Percentiles rank a stretch among this genome's conserved stretches.
These are phyloP conservation scores for Macropus fuliginosus DNA, from an alignment of 2,797 vertebrate genomes.

Conservation along the genomic window DNA sequence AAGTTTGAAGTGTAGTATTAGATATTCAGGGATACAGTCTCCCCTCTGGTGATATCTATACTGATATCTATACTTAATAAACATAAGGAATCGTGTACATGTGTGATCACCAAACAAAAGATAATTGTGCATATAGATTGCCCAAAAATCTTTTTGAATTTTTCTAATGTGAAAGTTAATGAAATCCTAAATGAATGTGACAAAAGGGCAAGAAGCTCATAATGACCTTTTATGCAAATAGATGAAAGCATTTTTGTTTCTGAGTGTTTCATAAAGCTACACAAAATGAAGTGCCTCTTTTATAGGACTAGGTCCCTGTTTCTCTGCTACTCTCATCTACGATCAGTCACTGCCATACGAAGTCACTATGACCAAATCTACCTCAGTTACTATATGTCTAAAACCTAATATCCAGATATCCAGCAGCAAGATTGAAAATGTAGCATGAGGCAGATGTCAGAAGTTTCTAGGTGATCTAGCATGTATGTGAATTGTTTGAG, in stretches of 20 bases:
- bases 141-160: neutral
- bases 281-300: neutral
- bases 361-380: neutral
- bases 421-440: slow-evolving; percentile 30
- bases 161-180: neutral
- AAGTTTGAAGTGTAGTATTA: neutral
- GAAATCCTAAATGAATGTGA: neutral
- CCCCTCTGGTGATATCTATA: neutral
- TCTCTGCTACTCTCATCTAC: neutral
- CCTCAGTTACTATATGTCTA: neutral
- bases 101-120: neutral
- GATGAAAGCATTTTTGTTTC: neutral
- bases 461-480: slow-evolving; percentile 28
- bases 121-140: neutral
- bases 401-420: slow-evolving; percentile 44
- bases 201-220: neutral
- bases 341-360: neutral
- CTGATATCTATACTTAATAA: neutral
- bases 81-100: neutral
- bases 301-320: slow-evolving; percentile 5
- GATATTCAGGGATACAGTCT: neutral
- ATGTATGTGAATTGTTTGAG: slow-evolving; percentile 48
- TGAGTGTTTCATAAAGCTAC: neutral
- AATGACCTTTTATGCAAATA: neutral
- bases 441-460: neutral